phyloP scores from a whole-genome alignment of 2,797 vertebrate species.

The Lagodon rhomboides region DNA sequence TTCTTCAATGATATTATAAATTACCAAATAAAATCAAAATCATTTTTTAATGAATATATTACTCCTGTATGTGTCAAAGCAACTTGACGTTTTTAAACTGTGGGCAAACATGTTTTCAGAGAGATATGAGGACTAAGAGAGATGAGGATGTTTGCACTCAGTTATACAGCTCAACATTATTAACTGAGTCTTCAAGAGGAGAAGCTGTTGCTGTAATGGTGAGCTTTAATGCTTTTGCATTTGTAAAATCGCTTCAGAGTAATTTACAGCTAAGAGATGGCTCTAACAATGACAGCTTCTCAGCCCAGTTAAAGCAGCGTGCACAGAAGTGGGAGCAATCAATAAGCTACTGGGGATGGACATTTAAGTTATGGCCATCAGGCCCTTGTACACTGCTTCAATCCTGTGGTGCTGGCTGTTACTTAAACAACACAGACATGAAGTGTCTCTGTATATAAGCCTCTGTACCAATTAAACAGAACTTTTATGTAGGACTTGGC shows the following conservation, averaged over 20 bases:
- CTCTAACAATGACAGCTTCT: constrained; percentile 23
- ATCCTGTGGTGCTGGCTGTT: constrained; percentile 7
- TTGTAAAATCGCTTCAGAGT: constrained; percentile 16
- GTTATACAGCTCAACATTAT: neutral
- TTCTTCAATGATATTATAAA: constrained; percentile 2
- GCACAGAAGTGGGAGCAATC: constrained; percentile 12
- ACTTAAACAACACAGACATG: neutral
- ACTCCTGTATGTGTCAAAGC: neutral
- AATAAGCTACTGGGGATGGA: constrained; percentile 26
- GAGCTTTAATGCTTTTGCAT: constrained; percentile 8
- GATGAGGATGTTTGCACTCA: neutral
- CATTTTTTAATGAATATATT: constrained; percentile 12
- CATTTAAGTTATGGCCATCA: constrained; percentile 8
- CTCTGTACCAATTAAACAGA: constrained; percentile 46
- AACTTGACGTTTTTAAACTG: neutral
- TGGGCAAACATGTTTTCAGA: neutral
- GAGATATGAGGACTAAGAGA: neutral
- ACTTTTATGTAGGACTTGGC: constrained; percentile 22
- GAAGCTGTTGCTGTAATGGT: constrained; percentile 3
- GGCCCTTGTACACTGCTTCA: neutral
- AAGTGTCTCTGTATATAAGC: constrained; percentile 25
- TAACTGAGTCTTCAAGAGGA: neutral
- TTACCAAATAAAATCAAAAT: neutral
- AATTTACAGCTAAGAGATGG: constrained; percentile 4
- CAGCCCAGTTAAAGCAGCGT: neutral